phyloP scores from a whole-genome alignment of 2,113 vertebrate species.

The Ameiurus melas region DNA sequence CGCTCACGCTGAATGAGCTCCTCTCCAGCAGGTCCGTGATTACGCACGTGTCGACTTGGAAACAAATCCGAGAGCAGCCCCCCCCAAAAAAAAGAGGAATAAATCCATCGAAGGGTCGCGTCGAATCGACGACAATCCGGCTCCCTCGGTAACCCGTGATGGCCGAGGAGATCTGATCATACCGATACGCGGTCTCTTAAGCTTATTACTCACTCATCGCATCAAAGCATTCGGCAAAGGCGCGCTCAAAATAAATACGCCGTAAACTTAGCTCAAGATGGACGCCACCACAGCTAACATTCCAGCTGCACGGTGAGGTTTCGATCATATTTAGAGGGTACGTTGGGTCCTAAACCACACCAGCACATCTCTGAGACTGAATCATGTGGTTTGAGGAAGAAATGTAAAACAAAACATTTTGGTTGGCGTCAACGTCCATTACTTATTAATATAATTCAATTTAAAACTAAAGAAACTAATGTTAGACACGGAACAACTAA shows the following conservation, averaged over 20 bases:
- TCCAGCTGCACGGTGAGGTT: background rate
- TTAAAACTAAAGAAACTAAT: background rate
- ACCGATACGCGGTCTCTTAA: background rate
- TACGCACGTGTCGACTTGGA: background rate
- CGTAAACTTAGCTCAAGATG: background rate
- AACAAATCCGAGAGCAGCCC: background rate
- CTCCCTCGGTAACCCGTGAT: background rate
- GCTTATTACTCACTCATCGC: background rate
- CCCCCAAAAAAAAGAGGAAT: background rate
- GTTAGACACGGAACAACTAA: background rate
- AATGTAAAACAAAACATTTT: background rate
- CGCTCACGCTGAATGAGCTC: background rate
- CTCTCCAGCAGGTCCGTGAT: background rate
- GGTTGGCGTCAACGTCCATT: background rate
- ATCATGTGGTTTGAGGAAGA: background rate
- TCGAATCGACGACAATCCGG: background rate
- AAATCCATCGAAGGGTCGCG: background rate
- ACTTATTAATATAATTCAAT: background rate
- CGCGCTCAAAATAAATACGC: too few relatives aligned
- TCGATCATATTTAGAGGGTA: background rate
- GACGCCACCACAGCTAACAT: background rate
- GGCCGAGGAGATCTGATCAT: background rate
- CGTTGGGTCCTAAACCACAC: background rate
- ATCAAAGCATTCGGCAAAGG: background rate
- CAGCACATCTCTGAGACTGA: background rate